A percentile compares a stretch with the other conserved stretches of the same genome.
Evolutionary conservation across 2,888 invertebrate genomes (phyloP).

Genomic region (Plutella xylostella): DNA sequence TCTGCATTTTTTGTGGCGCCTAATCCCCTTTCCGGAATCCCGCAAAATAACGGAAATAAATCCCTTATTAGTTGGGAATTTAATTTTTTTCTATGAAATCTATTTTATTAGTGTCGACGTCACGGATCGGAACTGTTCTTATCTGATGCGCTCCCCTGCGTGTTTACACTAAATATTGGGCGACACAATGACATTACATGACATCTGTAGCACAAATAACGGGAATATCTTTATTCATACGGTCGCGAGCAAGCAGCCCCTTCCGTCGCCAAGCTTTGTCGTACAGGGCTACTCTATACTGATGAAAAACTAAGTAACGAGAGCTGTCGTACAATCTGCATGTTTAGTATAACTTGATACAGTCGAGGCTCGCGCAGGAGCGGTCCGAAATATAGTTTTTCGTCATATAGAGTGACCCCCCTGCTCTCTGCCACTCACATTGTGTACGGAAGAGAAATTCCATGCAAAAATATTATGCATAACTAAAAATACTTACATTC

Average conservation of each 20-base stretch:
- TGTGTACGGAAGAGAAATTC: no score
- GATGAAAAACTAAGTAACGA: no score
- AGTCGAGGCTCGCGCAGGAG: conserved; percentile 27
- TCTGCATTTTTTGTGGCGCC: conserved; percentile 20
- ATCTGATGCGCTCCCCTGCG: conserved; percentile 57
- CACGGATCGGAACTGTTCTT: conserved; percentile 50
- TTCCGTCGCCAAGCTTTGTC: conserved; percentile 30
- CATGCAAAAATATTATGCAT: not conserved
- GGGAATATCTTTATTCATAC: conserved; percentile 70
- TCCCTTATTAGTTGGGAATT: conserved; percentile 47
- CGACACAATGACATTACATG: conserved; percentile 69
- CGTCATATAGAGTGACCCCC: conserved; percentile 44
- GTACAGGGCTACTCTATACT: no score
- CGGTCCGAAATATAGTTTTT: no score
- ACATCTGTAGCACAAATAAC: conserved; percentile 70
- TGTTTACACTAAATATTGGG: conserved; percentile 68
- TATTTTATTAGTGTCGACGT: conserved; percentile 43
- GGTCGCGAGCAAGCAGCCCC: conserved; percentile 57
- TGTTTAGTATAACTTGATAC: no score
- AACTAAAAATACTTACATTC: not conserved
- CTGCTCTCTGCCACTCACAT: conserved; percentile 43
- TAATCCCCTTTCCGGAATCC: conserved; percentile 54
- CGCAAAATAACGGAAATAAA: conserved; percentile 44
- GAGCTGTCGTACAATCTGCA: no score
- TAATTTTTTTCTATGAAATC: conserved; percentile 43